Evolutionary conservation across 2,888 invertebrate species (phyloP).

Genomic region (Hirudinaria manillensis): DNA sequence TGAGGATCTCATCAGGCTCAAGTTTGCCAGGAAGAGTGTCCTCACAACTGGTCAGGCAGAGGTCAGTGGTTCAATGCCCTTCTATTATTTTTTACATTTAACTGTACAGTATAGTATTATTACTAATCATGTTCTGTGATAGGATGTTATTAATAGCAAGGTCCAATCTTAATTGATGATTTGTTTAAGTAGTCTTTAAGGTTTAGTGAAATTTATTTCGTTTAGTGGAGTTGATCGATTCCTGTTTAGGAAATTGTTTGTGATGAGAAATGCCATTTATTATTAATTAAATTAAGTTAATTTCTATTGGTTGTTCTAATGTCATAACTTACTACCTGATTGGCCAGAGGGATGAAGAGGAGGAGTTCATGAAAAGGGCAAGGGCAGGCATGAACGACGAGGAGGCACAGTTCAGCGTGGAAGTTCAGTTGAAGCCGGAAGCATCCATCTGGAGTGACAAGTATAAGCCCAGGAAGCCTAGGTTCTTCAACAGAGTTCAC

Average conservation of each 20-base stretch:
- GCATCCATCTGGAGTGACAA: conserved; percentile 94
- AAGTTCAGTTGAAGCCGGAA: conserved; percentile 73
- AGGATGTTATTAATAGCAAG: no score
- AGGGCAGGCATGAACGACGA: conserved; percentile 68
- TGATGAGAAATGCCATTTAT: no score
- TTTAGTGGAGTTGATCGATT: no score
- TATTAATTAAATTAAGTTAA: no score
- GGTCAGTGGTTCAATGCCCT: conserved; percentile 50
- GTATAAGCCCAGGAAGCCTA: conserved; percentile 89
- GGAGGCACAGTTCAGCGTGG: conserved; percentile 86
- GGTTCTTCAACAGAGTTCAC: conserved; percentile 82
- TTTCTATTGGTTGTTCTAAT: no score
- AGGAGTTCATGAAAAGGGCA: conserved; percentile 73
- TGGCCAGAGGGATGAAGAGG: conserved; percentile 58
- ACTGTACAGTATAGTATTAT: not conserved
- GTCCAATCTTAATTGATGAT: no score
- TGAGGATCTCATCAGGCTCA: conserved; percentile 70
- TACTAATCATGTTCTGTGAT: not conserved
- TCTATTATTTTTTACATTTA: not conserved
- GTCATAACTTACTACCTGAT: not conserved
- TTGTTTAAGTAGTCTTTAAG: not conserved
- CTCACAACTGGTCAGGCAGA: conserved; percentile 56
- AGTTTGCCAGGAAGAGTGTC: conserved; percentile 66
- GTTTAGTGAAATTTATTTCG: no score
- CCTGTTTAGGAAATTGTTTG: no score